Percentiles rank a stretch among this genome's conserved stretches.
phyloP scores from a whole-genome alignment of 1,140 invertebrate species.

The Thalassaphorura encarpata region DNA sequence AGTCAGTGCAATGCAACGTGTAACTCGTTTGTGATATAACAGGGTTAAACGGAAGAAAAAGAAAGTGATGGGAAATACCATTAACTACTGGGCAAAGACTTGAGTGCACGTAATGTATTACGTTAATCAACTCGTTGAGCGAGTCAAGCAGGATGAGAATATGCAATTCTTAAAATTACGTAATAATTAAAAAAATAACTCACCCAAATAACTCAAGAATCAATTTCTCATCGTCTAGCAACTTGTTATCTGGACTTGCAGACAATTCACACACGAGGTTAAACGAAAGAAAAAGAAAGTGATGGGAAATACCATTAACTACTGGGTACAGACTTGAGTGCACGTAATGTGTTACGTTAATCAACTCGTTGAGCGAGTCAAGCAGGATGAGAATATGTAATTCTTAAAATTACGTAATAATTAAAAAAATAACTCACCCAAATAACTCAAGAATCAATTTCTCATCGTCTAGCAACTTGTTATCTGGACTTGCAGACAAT shows the following conservation, averaged over 20 bases:
- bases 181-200: not conserved
- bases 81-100: not conserved
- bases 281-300: not conserved
- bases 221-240: slow-evolving; percentile 32
- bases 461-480: slow-evolving; percentile 29
- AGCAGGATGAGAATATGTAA: too few species aligned
- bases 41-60: not conserved
- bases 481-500: slow-evolving; percentile 28
- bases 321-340: not conserved
- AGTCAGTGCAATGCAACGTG: too few species aligned
- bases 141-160: too few species aligned
- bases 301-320: not conserved
- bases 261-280: not conserved
- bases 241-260: not conserved
- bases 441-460: slow-evolving; percentile 34
- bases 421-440: slow-evolving; percentile 26
- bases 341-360: not conserved
- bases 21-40: too few species aligned
- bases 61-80: not conserved
- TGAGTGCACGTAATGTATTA: not conserved
- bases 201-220: slow-evolving; percentile 35
- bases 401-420: too few species aligned
- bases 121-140: too few species aligned
- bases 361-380: too few species aligned
- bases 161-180: too few species aligned